A percentile compares a stretch with the other conserved stretches of the same genome.
Evolutionary conservation across 2,888 invertebrate species (phyloP).

Genomic region (Ophraella communa): DNA sequence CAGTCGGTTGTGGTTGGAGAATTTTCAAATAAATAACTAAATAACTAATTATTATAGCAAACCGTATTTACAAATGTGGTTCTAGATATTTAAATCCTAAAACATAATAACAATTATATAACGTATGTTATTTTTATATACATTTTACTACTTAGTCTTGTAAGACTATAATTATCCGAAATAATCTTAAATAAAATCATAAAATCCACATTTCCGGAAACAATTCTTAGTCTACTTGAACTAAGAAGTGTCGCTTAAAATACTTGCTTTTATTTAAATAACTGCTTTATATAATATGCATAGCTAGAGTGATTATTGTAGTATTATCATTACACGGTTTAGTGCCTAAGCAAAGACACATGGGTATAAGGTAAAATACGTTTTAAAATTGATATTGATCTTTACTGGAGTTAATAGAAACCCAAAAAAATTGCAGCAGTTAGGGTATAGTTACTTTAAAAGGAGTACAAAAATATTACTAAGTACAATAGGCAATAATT

Average conservation of each 20-base stretch:
- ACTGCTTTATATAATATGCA: constrained; percentile 28
- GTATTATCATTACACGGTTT: constrained; percentile 32
- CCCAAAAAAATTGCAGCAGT: no score
- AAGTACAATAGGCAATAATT: no score
- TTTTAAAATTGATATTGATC: constrained; percentile 22
- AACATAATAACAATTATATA: neutral
- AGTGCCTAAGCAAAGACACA: constrained; percentile 16
- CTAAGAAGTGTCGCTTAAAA: constrained; percentile 33
- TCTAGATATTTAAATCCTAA: neutral
- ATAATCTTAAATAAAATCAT: constrained; percentile 29
- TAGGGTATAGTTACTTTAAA: no score
- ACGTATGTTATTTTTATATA: no score
- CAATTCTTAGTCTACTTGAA: constrained; percentile 27
- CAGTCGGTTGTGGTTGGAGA: no score
- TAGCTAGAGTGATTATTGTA: constrained; percentile 22
- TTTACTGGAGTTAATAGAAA: neutral
- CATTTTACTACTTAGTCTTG: neutral
- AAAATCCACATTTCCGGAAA: constrained; percentile 13
- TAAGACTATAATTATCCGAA: neutral
- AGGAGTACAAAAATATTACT: no score
- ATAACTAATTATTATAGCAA: no score
- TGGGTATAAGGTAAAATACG: constrained; percentile 17
- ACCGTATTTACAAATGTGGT: no score
- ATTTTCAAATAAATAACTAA: no score
- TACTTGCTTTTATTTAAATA: constrained; percentile 29